These are phyloP conservation scores for Lordiphosa mommai DNA, from an alignment of 1,140 invertebrate species.

Conservation along the genomic window DNA sequence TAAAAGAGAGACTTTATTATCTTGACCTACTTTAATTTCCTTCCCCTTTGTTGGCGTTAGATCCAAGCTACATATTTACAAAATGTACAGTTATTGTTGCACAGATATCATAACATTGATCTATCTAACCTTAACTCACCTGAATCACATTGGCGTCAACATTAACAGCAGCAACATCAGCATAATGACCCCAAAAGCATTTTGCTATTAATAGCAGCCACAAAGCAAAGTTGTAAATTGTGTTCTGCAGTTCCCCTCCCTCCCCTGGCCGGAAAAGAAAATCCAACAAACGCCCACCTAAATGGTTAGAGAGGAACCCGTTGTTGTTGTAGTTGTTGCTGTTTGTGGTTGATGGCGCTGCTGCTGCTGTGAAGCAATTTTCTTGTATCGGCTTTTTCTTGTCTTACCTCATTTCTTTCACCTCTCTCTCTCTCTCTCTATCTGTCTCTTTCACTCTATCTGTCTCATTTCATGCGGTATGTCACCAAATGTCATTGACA, in stretches of 20 bases:
- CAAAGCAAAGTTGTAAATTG: slow-evolving; percentile 48
- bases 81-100: too few species aligned
- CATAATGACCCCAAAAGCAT: slow-evolving; percentile 51
- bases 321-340: slow-evolving; percentile 6
- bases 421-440: slow-evolving; percentile 15
- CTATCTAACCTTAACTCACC: slow-evolving; percentile 17
- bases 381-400: slow-evolving; percentile 39
- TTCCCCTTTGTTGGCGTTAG: too few species aligned
- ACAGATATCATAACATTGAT: too few species aligned
- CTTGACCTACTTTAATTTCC: too few species aligned
- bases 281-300: slow-evolving; percentile 36
- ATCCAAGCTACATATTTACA: too few species aligned
- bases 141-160: slow-evolving; percentile 20
- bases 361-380: slow-evolving; percentile 36
- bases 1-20: too few species aligned
- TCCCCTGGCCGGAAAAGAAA: slow-evolving; percentile 8
- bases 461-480: slow-evolving; percentile 32
- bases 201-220: slow-evolving; percentile 49
- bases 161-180: slow-evolving; percentile 21
- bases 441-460: slow-evolving; percentile 2
- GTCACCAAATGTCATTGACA: slow-evolving; percentile 75
- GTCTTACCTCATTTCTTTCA: slow-evolving; percentile 6
- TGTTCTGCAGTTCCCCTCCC: slow-evolving; percentile 24
- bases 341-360: not conserved
- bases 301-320: slow-evolving; percentile 22